Conservation (phyloP, 2,797 vertebrate species). For the Hafferia zeledoni region DNA sequence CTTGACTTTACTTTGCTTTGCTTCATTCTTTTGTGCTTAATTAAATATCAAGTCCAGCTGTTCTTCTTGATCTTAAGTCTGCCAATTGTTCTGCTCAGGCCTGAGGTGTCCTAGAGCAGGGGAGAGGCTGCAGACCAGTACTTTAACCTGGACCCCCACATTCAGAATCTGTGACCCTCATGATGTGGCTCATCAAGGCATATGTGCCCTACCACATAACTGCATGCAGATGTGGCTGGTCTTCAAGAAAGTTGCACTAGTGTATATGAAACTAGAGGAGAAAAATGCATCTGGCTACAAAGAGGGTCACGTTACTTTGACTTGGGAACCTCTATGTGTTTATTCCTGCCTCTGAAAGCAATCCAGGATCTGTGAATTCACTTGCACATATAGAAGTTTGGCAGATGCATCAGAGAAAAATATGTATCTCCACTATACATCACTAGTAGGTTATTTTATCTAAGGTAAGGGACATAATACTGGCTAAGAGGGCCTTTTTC, state of each 20-base stretch:
- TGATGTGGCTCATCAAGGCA: background rate
- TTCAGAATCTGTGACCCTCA: background rate
- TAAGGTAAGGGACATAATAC: slow-evolving; percentile 25
- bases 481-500: background rate
- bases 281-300: background rate
- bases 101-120: background rate
- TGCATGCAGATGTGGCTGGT: background rate
- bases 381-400: background rate
- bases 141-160: background rate
- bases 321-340: background rate
- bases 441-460: slow-evolving; percentile 4
- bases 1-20: background rate
- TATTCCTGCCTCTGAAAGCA: background rate
- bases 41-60: background rate
- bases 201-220: background rate
- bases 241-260: background rate
- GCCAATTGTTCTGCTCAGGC: background rate
- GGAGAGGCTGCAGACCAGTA: background rate
- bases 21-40: background rate
- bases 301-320: background rate
- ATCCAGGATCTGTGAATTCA: background rate
- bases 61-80: background rate
- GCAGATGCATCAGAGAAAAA: slow-evolving; percentile 7
- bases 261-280: background rate
- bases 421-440: background rate